These are phyloP conservation scores for Chanos chanos DNA, from an alignment of 2,797 vertebrate genomes.

Conservation along the genomic window DNA sequence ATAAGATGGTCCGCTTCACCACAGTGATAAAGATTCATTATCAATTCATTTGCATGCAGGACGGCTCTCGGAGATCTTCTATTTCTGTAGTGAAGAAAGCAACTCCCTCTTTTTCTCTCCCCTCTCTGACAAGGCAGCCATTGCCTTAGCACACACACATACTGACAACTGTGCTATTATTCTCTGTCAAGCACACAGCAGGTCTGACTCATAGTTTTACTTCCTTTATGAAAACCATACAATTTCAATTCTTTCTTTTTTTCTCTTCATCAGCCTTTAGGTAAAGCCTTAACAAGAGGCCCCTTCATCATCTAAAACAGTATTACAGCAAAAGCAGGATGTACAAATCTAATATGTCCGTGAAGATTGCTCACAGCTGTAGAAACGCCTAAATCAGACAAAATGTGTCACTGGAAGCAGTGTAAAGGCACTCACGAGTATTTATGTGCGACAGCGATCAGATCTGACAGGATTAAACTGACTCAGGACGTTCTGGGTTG, in stretches of 20 bases:
- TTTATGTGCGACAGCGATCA: too few relatives aligned
- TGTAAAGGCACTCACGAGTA: too few relatives aligned
- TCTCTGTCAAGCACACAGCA: conserved; percentile 46
- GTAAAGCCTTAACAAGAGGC: conserved; percentile 51
- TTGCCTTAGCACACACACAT: conserved; percentile 43
- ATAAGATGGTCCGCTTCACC: conserved; percentile 41
- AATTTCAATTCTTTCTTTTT: conserved; percentile 61
- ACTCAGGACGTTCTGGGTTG: too few relatives aligned
- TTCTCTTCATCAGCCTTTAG: too few relatives aligned
- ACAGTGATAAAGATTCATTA: conserved; percentile 40
- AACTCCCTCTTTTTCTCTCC: conserved; percentile 17
- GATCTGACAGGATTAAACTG: too few relatives aligned
- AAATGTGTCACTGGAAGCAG: too few relatives aligned
- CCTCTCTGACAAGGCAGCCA: conserved; percentile 28
- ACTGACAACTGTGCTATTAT: conserved; percentile 58
- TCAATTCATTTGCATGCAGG: conserved; percentile 46
- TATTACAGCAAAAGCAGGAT: too few relatives aligned
- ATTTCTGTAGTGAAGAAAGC: conserved; percentile 28
- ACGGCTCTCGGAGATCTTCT: conserved; percentile 44
- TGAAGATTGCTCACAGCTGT: too few relatives aligned
- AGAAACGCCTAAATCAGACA: background rate
- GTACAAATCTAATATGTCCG: too few relatives aligned
- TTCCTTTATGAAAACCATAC: conserved; percentile 57
- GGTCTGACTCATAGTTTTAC: conserved; percentile 57
- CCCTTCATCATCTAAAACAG: too few relatives aligned